These are phyloP conservation scores for Galagoides demidoff DNA, from an alignment of 2,797 vertebrate species.

Conservation along the genomic window DNA sequence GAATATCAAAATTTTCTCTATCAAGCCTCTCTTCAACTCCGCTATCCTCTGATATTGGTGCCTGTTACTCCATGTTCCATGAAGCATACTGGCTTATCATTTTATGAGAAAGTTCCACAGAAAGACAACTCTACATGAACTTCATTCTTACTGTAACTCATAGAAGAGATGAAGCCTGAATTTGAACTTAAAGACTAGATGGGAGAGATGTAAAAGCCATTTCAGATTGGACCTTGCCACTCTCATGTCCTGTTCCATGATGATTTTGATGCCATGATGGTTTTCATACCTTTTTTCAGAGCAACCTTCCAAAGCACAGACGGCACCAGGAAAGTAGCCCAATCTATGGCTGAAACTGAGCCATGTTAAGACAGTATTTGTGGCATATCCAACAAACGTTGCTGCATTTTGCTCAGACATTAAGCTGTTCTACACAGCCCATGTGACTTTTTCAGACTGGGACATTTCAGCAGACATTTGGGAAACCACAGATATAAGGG, in stretches of 20 bases:
- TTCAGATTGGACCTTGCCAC: background rate
- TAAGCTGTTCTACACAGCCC: background rate
- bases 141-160: background rate
- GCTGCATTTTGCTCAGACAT: background rate
- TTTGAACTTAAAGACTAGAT: background rate
- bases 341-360: background rate
- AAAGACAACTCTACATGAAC: background rate
- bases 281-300: background rate
- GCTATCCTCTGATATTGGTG: background rate
- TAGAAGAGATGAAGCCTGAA: background rate
- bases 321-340: background rate
- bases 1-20: background rate
- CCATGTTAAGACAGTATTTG: background rate
- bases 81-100: background rate
- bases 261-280: background rate
- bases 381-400: background rate
- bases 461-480: background rate
- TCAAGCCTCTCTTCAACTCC: background rate
- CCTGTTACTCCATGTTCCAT: background rate
- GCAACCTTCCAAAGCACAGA: background rate
- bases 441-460: background rate
- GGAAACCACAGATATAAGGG: accelerated
- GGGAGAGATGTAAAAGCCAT: background rate
- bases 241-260: accelerated
- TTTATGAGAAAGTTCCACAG: background rate